phyloP scores from a whole-genome alignment of 2,113 vertebrate genomes.

The Poeciliopsis retropinna region DNA sequence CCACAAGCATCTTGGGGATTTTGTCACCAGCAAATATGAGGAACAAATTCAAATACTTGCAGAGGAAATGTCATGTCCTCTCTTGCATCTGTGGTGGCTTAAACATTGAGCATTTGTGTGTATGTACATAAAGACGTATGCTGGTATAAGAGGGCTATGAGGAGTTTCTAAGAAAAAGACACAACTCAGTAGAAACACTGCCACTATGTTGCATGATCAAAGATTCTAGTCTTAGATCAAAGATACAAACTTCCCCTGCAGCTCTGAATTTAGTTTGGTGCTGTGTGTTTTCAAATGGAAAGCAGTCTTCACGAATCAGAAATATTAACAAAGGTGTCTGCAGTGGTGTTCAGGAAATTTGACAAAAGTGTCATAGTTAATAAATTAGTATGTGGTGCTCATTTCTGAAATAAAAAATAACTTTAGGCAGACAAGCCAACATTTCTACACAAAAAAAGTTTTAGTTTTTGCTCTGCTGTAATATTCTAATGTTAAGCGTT shows the following conservation, averaged over 20 bases:
- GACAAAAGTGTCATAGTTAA: not conserved
- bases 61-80: constrained; percentile 19
- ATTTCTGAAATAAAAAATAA: not conserved
- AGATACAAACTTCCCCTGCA: constrained; percentile 13
- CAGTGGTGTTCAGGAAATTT: not conserved
- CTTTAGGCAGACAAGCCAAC: not conserved
- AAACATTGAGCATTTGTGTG: constrained; percentile 6
- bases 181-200: constrained; percentile 14
- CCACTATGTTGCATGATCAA: constrained; percentile 29
- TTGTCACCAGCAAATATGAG: constrained; percentile 30
- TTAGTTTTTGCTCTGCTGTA: not conserved
- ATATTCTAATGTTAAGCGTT: not conserved
- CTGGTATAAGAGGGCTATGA: not conserved
- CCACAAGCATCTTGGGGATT: constrained; percentile 22
- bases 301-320: not conserved
- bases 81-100: not conserved
- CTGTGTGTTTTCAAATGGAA: constrained; percentile 4
- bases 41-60: constrained; percentile 38
- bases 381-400: not conserved
- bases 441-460: not conserved
- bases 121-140: not conserved
- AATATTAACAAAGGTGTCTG: constrained; percentile 4
- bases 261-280: constrained; percentile 7
- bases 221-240: constrained; percentile 31
- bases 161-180: constrained; percentile 7